phyloP scores from a whole-genome alignment of 2,113 vertebrate species.

The Phylloscopus whistleri region DNA sequence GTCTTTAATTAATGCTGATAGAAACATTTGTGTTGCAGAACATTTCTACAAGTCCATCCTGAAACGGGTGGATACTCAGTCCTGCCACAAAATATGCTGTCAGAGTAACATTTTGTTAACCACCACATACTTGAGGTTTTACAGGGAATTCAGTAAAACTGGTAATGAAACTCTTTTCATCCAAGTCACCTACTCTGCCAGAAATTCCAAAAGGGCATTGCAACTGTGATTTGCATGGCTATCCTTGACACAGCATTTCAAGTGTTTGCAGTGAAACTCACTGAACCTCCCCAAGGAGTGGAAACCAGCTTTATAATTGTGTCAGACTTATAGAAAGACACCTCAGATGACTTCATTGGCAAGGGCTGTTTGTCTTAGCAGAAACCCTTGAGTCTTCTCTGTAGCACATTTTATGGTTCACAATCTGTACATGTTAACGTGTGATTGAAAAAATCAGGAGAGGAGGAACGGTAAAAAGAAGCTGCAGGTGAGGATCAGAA shows the following conservation, averaged over 20 bases:
- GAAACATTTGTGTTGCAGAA: background rate
- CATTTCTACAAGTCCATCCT: background rate
- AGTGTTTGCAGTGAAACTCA: background rate
- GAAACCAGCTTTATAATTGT: background rate
- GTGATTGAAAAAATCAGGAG: background rate
- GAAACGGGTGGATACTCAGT: background rate
- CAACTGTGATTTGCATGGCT: background rate
- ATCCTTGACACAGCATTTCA: background rate
- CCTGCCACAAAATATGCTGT: background rate
- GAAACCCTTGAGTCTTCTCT: background rate
- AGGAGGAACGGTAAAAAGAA: background rate
- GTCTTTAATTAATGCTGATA: background rate
- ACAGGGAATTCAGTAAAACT: background rate
- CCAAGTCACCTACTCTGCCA: background rate
- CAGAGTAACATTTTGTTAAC: background rate
- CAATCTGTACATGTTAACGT: fast-evolving
- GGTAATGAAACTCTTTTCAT: background rate
- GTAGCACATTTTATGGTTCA: background rate
- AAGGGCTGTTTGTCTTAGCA: background rate
- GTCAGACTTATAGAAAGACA: background rate
- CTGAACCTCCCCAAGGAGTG: fast-evolving
- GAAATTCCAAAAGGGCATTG: background rate
- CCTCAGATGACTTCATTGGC: background rate
- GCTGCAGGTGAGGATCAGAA: background rate
- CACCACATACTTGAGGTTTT: background rate